Evolutionary conservation across 2,888 invertebrate genomes (phyloP).

Genomic region (Isotomurus palustris): DNA sequence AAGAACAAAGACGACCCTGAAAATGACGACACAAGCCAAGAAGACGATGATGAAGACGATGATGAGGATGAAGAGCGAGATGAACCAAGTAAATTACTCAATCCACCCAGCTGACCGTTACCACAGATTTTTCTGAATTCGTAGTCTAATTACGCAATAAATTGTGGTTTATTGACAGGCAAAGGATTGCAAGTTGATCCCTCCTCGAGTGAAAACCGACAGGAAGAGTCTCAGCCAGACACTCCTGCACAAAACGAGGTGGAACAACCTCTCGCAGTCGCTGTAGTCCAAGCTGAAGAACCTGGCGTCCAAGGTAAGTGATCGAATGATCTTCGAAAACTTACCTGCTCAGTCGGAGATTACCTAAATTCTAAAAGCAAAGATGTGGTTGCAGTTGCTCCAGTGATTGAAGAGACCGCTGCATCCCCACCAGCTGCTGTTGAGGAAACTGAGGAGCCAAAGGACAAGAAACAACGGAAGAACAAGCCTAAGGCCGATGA

Average conservation of each 20-base stretch:
- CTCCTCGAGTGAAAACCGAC: conserved; percentile 40
- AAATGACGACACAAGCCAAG: conserved; percentile 38
- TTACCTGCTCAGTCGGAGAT: neutral
- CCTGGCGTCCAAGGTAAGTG: conserved; percentile 32
- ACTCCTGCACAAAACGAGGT: conserved; percentile 34
- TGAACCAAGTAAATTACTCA: conserved; percentile 21
- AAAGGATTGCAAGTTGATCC: conserved; percentile 43
- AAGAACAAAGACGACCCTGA: conserved; percentile 36
- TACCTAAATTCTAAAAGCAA: neutral
- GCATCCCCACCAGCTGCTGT: conserved; percentile 32
- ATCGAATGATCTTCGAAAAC: too few species aligned
- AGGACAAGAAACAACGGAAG: conserved; percentile 31
- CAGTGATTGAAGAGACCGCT: conserved; percentile 32
- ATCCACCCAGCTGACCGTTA: neutral
- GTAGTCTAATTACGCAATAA: conserved; percentile 20
- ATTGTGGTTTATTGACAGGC: neutral
- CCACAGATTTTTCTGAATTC: conserved; percentile 3
- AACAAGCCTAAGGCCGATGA: conserved; percentile 37
- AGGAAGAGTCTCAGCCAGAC: conserved; percentile 32
- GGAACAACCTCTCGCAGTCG: conserved; percentile 43
- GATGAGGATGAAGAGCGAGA: conserved; percentile 37
- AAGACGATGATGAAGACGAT: conserved; percentile 34
- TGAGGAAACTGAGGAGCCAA: conserved; percentile 33
- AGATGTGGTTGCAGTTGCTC: conserved; percentile 21
- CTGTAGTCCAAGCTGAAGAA: conserved; percentile 43